phyloP scores from a whole-genome alignment of 2,888 invertebrate species.

The Frankliniella fusca region DNA sequence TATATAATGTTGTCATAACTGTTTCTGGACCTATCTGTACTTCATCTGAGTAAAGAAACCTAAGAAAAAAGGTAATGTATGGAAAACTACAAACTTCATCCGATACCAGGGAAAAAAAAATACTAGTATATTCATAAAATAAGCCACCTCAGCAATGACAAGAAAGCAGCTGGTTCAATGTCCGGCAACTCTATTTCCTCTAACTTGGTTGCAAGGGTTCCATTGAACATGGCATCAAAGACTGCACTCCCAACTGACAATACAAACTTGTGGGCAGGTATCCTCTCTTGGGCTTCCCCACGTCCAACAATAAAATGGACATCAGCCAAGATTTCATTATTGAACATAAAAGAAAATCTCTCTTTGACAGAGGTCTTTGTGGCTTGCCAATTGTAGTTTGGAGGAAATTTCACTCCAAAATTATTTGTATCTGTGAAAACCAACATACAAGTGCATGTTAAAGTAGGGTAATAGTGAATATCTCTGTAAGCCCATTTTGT shows the following conservation, averaged over 20 bases:
- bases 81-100: background rate
- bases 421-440: background rate
- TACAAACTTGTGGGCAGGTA: conserved; percentile 77
- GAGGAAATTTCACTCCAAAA: background rate
- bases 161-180: conserved; percentile 76
- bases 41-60: conserved; percentile 73
- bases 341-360: conserved; percentile 64
- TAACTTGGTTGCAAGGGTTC: conserved; percentile 63
- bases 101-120: conserved; percentile 2
- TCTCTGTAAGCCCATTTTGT: background rate
- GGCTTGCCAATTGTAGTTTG: conserved; percentile 64
- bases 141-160: conserved; percentile 59
- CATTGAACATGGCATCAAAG: conserved; percentile 83
- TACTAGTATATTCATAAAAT: background rate
- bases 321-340: conserved; percentile 64
- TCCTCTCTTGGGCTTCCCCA: conserved; percentile 61
- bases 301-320: conserved; percentile 76
- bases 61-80: conserved; percentile 33
- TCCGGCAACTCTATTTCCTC: conserved; percentile 76
- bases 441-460: background rate
- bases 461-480: too few species aligned
- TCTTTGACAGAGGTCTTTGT: conserved; percentile 71
- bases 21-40: conserved; percentile 78
- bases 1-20: conserved; percentile 81
- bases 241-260: conserved; percentile 78